A percentile compares a stretch with the other conserved stretches of the same genome.
phyloP scores from a whole-genome alignment of 2,797 vertebrate genomes.

The Pangasius mekongensis region DNA sequence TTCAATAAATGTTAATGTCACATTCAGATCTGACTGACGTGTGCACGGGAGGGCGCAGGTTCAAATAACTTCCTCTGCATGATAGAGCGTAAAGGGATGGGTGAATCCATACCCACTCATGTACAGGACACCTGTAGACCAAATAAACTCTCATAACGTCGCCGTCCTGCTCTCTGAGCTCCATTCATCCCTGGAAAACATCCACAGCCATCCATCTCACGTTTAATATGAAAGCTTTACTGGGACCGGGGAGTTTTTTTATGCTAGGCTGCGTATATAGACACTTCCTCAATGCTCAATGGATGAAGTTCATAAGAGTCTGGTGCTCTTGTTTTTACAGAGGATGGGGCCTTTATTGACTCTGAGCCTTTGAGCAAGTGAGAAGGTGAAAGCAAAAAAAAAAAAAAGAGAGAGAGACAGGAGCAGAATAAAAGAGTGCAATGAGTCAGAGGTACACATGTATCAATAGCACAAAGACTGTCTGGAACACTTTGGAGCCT shows the following conservation, averaged over 20 bases:
- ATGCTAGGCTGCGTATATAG: constrained; percentile 15
- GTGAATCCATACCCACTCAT: background rate
- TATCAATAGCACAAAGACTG: constrained; percentile 45
- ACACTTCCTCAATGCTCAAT: constrained; percentile 23
- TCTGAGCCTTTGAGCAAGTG: constrained; percentile 8
- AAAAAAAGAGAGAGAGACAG: background rate
- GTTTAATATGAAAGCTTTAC: constrained; percentile 30
- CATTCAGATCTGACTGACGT: constrained; percentile 2
- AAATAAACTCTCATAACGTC: constrained; percentile 17
- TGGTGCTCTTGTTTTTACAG: constrained; percentile 33
- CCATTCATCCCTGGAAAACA: constrained; percentile 31
- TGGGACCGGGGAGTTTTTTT: constrained; percentile 16
- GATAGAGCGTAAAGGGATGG: background rate
- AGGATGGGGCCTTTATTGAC: constrained; percentile 32
- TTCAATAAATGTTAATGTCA: constrained; percentile 41
- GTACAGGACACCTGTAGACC: constrained; percentile 13
- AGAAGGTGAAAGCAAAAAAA: background rate
- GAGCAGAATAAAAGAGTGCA: constrained; percentile 13
- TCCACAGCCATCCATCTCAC: constrained; percentile 35
- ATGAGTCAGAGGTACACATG: constrained; percentile 37
- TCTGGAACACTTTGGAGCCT: constrained; percentile 16
- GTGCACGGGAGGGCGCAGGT: background rate
- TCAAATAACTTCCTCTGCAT: background rate
- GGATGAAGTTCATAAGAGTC: constrained; percentile 30
- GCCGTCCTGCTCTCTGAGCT: constrained; percentile 9